These are phyloP conservation scores for Dasysyrphus albostriatus DNA, from an alignment of 2,888 invertebrate genomes.

Conservation along the genomic window DNA sequence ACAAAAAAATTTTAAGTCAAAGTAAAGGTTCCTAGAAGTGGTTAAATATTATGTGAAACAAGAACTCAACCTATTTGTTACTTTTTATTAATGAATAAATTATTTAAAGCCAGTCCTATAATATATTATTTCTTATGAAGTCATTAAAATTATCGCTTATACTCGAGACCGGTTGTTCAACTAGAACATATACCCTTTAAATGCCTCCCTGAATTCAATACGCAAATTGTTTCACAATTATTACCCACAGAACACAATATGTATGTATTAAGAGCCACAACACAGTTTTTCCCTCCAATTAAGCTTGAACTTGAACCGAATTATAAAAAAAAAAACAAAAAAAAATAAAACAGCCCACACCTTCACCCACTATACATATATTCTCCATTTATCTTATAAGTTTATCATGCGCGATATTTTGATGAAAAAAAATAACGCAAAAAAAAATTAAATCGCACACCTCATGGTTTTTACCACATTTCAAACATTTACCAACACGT, in stretches of 20 bases:
- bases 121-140: too few species aligned
- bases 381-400: neutral
- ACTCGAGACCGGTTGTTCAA: conserved; percentile 6
- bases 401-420: conserved; percentile 26
- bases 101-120: too few species aligned
- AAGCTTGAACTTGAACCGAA: conserved; percentile 69
- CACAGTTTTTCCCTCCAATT: conserved; percentile 52
- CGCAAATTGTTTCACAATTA: conserved; percentile 23
- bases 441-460: conserved; percentile 31
- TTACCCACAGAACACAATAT: conserved; percentile 30
- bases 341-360: conserved; percentile 18
- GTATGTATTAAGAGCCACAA: conserved; percentile 23
- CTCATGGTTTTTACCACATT: conserved; percentile 19
- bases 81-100: too few species aligned
- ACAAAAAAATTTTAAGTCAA: too few species aligned
- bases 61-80: too few species aligned
- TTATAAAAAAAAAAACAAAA: conserved; percentile 21
- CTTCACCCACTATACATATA: conserved; percentile 18
- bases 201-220: neutral
- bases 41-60: too few species aligned
- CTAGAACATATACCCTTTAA: conserved; percentile 24
- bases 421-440: neutral
- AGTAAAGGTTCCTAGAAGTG: too few species aligned
- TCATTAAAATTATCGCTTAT: neutral
- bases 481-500: conserved; percentile 41